Evolutionary conservation across 2,888 invertebrate genomes (phyloP), one percentile per base, ranked within the genome.

Genomic region (Homarus gammarus): DNA sequence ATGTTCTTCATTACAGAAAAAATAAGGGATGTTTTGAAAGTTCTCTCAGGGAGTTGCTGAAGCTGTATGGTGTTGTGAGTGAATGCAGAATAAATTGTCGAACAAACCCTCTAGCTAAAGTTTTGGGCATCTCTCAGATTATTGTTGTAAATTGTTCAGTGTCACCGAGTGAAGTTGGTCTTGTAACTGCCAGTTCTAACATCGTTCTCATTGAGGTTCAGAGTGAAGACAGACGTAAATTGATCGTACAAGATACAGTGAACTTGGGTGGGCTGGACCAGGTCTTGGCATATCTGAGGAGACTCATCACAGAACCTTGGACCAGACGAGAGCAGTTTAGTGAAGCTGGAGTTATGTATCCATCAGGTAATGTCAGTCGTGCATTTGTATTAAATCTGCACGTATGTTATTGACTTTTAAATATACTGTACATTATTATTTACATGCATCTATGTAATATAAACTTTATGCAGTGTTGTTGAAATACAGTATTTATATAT

Each of bases 181-280:
- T 56, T 6, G 18, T 89, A 22, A 38, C 68, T 33, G 18, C 49
- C 2, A 51, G 38, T 10, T 89, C 91, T 40, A 10, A 18, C 15
- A 51, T 91, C 18, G n/a, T 38, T n/a, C 51, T 91, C 40, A n/a
- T 22, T 38, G 61, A 27, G 6, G 82, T 91, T 44, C 84, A 85
- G 68, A 91, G 91, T 49, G 78, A 88, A 72, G 91, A 91, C 27
- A 22, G 88, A 40, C 61, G 51, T 27, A 78, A 31, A 51, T 33
- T 79, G 68, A 44, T 56, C 8, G 72, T 84, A 0, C 31, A 68
- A 15, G 56, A 77, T 12, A 49, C 36, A 22, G 75, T 77, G 10
- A 56, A n/a, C 15, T 73, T 91, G 22, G 91, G 91, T 40, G 91
- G 91, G 22, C 68, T 91, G 3, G 88, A 89, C 22, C n/a, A 75